A percentile compares a stretch with the other conserved stretches of the same genome.
Conservation (phyloP, 2,797 vertebrate genomes). For the Phaenicophaeus curvirostris region DNA sequence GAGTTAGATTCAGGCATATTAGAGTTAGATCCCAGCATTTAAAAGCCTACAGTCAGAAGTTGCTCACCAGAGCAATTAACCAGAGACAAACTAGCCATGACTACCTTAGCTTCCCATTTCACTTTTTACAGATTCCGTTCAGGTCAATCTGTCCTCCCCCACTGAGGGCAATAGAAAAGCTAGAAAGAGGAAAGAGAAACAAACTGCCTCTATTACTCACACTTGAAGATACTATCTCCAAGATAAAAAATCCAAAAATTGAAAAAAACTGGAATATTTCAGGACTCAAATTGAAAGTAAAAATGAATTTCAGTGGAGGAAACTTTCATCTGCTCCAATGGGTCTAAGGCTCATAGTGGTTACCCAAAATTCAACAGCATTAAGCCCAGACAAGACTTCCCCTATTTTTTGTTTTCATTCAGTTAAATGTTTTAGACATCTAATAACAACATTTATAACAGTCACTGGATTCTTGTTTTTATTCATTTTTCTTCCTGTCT, state of each 20-base stretch:
- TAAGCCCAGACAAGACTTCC: not conserved
- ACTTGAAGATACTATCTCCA: not conserved
- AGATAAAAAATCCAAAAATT: not conserved
- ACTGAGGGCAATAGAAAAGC: not conserved
- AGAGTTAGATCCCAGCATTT: not conserved
- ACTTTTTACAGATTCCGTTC: not conserved
- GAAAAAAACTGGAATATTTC: not conserved
- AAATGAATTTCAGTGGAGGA: not conserved
- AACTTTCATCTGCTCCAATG: not conserved
- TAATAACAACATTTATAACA: not conserved
- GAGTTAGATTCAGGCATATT: too few relatives aligned
- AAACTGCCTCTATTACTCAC: not conserved
- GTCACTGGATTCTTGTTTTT: not conserved
- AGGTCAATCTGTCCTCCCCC: not conserved
- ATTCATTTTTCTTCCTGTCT: not conserved
- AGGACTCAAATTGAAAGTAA: not conserved
- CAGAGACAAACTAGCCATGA: not conserved
- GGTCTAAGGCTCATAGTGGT: not conserved
- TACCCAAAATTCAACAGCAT: constrained; percentile 9
- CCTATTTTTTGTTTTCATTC: not conserved
- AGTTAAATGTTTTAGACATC: constrained; percentile 9
- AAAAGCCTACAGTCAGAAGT: not conserved
- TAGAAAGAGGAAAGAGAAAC: not conserved
- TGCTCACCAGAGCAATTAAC: not conserved
- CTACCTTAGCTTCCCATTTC: not conserved